Evolutionary conservation across 2,797 vertebrate species (phyloP), one percentile per base, ranked within the genome.

Genomic region (Neosalanx taihuensis): DNA sequence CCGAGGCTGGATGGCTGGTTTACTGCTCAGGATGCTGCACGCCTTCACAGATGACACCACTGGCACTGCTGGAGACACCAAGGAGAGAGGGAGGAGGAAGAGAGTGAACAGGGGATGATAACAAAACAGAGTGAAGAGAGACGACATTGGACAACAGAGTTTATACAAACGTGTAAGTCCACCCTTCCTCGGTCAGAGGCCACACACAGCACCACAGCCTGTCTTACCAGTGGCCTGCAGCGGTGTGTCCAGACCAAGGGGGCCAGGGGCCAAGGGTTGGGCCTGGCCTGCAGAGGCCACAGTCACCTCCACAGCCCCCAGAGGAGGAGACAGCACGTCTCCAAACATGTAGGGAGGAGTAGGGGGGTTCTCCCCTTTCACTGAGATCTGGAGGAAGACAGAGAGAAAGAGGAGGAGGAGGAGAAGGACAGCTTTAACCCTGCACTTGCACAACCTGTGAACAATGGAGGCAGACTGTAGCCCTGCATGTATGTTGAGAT

Each of bases 1-100:
- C 59, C 94, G 86, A 7, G 96, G 95, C 86, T 96, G 96, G 73
- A 97, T 89, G 53, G 92, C 87, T 0, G 92, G 92, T 41, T 95
- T 96, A 78, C 90, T 85, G 76, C 89, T 83, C 29, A 94, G 82
- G 20, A 92, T 89, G 72, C 71, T 84, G 88, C 80, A 93, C 41
- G 92, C 90, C 81, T 92, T 94, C 15, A 88, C 33, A 0, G 76
- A 67, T 37, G 89, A 30, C 0, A 88, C 57, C 0, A 81, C 60
- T 0, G 87, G 80, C 6, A 82, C 51, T 0, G 81, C 89, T 89
- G 53, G 0, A 65, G 29, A 51, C 0, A 12, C 12, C 18, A 1
- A 30, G 3, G 23, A 66, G 18, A 10, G 35, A n/a, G 64, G 51
- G 53, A 23, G n/a, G 53, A 23, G 65, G n/a, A 64, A 46, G 31